Conservation (phyloP, 1,140 invertebrate genomes). For the Platyura marginata region DNA sequence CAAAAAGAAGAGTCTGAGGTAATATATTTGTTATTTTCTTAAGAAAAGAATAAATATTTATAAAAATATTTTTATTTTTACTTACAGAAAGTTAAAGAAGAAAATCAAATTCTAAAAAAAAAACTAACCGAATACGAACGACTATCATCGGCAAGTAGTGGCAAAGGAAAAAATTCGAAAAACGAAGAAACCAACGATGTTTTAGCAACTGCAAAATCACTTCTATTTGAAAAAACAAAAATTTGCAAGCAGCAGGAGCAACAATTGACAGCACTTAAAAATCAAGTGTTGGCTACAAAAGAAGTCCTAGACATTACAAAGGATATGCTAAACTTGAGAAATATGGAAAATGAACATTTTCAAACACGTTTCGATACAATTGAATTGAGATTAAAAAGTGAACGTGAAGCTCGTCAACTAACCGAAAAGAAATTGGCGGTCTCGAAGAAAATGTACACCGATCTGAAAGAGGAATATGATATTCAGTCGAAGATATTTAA, state of each 20-base stretch:
- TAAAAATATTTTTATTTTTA: background rate
- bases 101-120: conserved; percentile 17
- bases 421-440: conserved; percentile 47
- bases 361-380: conserved; percentile 46
- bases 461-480: conserved; percentile 54
- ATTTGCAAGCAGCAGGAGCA: conserved; percentile 52
- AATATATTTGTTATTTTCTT: conserved; percentile 7
- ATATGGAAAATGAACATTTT: conserved; percentile 54
- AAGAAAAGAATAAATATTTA: background rate
- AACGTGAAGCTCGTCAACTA: conserved; percentile 43
- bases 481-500: conserved; percentile 51
- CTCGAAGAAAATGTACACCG: conserved; percentile 46
- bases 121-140: background rate
- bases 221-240: conserved; percentile 49
- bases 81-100: conserved; percentile 11
- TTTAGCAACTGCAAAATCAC: conserved; percentile 36
- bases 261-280: conserved; percentile 46
- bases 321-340: conserved; percentile 54
- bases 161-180: conserved; percentile 17
- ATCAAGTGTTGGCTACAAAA: conserved; percentile 50
- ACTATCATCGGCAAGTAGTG: conserved; percentile 15
- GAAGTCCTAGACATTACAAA: conserved; percentile 60
- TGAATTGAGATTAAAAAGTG: conserved; percentile 44
- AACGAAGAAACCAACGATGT: conserved; percentile 28
- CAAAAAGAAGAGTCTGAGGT: conserved; percentile 24